phyloP scores from a whole-genome alignment of 2,888 invertebrate species.

The Stenodera caucasica region DNA sequence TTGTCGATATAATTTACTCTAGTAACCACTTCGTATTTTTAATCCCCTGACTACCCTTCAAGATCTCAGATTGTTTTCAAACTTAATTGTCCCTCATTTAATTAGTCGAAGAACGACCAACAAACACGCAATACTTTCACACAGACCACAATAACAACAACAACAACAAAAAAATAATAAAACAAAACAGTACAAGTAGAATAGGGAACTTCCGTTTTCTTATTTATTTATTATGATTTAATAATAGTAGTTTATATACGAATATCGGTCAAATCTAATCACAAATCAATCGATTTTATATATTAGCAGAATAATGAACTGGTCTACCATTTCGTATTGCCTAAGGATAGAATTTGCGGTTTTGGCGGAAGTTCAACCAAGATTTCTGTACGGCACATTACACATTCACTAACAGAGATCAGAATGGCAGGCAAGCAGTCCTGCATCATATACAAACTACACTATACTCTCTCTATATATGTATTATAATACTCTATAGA shows the following conservation, averaged over 20 bases:
- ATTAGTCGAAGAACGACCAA: constrained; percentile 25
- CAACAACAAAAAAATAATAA: constrained; percentile 8
- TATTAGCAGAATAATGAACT: constrained; percentile 35
- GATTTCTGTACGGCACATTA: constrained; percentile 47
- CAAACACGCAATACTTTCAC: constrained; percentile 28
- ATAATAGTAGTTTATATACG: constrained; percentile 3
- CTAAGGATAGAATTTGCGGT: constrained; percentile 43
- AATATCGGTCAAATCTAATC: constrained; percentile 1
- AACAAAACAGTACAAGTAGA: too few species aligned
- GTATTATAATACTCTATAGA: constrained; percentile 22
- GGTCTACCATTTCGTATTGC: constrained; percentile 37
- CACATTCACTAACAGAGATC: constrained; percentile 39
- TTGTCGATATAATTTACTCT: constrained; percentile 4
- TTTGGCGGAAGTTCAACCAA: constrained; percentile 43
- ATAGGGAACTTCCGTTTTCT: too few species aligned
- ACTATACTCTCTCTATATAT: neutral
- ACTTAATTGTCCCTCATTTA: constrained; percentile 25
- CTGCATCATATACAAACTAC: constrained; percentile 7
- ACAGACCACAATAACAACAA: constrained; percentile 11
- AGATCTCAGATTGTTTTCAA: constrained; percentile 22
- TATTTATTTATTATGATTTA: constrained; percentile 13
- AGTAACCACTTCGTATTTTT: neutral
- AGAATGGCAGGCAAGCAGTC: constrained; percentile 15
- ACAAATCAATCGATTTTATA: constrained; percentile 22
- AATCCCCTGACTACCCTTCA: constrained; percentile 4